Conservation (phyloP, 2,888 invertebrate genomes). For the Leptinotarsa tumamoca region DNA sequence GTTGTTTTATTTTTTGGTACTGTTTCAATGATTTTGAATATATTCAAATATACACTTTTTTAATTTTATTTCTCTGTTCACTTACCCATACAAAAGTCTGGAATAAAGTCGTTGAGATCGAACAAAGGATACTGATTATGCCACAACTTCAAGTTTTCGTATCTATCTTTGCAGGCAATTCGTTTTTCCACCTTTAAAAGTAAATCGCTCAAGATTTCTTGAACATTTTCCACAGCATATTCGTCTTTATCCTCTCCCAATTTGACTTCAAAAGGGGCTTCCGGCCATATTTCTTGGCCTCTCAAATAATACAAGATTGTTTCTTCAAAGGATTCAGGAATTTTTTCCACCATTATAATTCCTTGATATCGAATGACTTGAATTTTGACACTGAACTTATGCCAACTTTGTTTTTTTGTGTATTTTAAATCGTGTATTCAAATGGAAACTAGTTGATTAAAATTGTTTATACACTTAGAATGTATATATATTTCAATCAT, state of each 20-base stretch:
- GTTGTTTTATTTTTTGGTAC: constrained; percentile 41
- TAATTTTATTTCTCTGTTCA: neutral
- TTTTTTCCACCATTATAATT: constrained; percentile 18
- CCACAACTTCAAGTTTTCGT: constrained; percentile 49
- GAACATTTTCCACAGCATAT: constrained; percentile 28
- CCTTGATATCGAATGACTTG: too few species aligned
- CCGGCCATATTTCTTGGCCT: constrained; percentile 44
- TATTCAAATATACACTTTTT: neutral
- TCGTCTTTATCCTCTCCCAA: constrained; percentile 4
- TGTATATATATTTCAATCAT: too few species aligned
- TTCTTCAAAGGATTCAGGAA: constrained; percentile 39
- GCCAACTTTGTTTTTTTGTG: neutral
- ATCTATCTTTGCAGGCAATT: constrained; percentile 53
- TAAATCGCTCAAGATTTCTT: constrained; percentile 53
- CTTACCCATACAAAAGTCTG: constrained; percentile 59
- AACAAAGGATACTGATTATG: constrained; percentile 60
- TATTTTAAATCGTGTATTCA: too few species aligned
- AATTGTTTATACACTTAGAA: too few species aligned
- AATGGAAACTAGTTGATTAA: too few species aligned
- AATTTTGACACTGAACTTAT: too few species aligned
- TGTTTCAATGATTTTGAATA: constrained; percentile 30
- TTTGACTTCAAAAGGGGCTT: constrained; percentile 31
- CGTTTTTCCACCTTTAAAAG: constrained; percentile 54
- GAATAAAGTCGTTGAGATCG: constrained; percentile 51
- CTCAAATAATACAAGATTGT: constrained; percentile 48